Conservation (phyloP, 2,113 vertebrate species). For the Melanerpes aurifrons region DNA sequence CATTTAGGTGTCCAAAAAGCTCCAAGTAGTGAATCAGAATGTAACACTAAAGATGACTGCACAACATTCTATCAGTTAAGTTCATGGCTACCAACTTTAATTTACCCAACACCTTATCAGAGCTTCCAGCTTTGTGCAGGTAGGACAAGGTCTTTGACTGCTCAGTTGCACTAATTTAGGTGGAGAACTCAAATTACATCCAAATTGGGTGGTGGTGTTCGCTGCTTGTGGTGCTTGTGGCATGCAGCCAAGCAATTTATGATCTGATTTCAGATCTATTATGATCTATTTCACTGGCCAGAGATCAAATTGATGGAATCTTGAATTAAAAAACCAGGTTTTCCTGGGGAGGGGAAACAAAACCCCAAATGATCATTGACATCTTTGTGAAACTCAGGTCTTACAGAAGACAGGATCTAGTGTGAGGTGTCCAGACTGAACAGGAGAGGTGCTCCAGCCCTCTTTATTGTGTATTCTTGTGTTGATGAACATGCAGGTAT, state of each 20-base stretch:
- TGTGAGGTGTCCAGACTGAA: no score
- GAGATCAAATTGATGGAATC: background rate
- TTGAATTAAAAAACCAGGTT: background rate
- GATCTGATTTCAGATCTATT: background rate
- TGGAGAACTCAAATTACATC: background rate
- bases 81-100: background rate
- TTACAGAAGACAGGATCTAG: no score
- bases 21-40: background rate
- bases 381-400: background rate
- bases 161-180: background rate
- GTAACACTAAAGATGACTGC: background rate
- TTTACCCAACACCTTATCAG: background rate
- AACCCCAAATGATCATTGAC: background rate
- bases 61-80: background rate
- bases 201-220: background rate
- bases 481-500: background rate
- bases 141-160: background rate
- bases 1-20: background rate
- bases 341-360: background rate
- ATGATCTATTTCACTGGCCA: background rate
- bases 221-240: background rate
- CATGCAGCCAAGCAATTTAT: background rate
- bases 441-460: no score
- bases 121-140: background rate
- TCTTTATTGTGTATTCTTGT: background rate